Conservation (phyloP, 2,888 invertebrate species). For the Spodoptera littoralis region DNA sequence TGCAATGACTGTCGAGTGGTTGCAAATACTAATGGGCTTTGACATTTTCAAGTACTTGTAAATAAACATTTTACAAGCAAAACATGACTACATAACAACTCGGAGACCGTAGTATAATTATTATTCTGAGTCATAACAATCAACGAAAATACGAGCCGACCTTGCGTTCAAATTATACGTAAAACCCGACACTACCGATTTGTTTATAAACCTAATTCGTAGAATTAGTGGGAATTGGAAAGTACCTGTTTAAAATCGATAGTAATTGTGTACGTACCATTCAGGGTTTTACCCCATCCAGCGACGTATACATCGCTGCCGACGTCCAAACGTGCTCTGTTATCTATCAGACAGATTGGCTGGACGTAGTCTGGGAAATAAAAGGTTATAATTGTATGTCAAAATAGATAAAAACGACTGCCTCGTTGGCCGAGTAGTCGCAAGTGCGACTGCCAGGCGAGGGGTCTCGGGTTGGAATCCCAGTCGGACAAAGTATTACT, state of each 20-base stretch:
- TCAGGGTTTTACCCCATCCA: conserved; percentile 90
- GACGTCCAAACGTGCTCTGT: conserved; percentile 69
- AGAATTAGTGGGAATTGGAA: conserved; percentile 16
- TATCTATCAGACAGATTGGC: conserved; percentile 88
- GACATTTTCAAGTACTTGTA: too few species aligned
- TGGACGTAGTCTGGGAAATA: conserved; percentile 84
- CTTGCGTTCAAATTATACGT: conserved; percentile 38
- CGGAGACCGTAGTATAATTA: too few species aligned
- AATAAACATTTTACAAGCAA: too few species aligned
- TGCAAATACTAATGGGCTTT: too few species aligned
- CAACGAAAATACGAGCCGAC: conserved; percentile 10
- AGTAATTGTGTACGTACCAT: conserved; percentile 67
- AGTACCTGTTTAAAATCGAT: conserved; percentile 61
- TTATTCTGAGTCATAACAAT: not conserved
- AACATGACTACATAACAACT: too few species aligned
- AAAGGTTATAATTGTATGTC: too few species aligned
- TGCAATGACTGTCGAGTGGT: too few species aligned
- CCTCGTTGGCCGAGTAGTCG: too few species aligned
- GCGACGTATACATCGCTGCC: conserved; percentile 88
- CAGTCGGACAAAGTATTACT: too few species aligned
- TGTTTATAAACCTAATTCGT: conserved; percentile 31
- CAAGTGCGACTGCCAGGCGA: too few species aligned
- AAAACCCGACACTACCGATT: conserved; percentile 45
- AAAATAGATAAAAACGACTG: too few species aligned
- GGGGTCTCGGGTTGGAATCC: too few species aligned